Evolutionary conservation across 2,113 vertebrate genomes (phyloP).

Genomic region (Malurus melanocephalus): DNA sequence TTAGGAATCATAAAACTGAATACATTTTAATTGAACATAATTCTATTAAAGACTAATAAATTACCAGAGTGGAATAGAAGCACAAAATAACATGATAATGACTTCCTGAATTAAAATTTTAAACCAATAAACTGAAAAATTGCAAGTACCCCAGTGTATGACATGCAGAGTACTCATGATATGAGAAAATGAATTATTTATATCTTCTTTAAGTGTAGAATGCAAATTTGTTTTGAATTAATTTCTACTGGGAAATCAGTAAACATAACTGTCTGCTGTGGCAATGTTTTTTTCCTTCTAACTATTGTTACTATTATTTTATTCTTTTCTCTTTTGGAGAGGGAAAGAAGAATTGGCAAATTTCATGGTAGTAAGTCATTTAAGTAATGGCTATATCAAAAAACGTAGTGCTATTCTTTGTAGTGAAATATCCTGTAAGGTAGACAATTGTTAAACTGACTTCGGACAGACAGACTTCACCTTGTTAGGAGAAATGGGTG

Average conservation of each 20-base stretch:
- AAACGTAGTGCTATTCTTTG: slow-evolving; percentile 26
- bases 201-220: slow-evolving; percentile 84
- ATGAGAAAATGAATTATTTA: slow-evolving; percentile 88
- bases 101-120: slow-evolving; percentile 68
- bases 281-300: slow-evolving; percentile 45
- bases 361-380: background rate
- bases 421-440: background rate
- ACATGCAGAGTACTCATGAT: slow-evolving; percentile 73
- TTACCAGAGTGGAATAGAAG: slow-evolving; percentile 64
- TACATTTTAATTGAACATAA: slow-evolving; percentile 69
- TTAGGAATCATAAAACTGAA: slow-evolving; percentile 62
- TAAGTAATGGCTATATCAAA: slow-evolving; percentile 20
- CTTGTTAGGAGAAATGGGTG: background rate
- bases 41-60: slow-evolving; percentile 72
- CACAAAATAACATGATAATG: slow-evolving; percentile 64
- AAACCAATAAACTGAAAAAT: slow-evolving; percentile 70
- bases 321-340: slow-evolving; percentile 25
- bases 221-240: slow-evolving; percentile 81
- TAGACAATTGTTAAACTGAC: background rate
- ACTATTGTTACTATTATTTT: slow-evolving; percentile 63
- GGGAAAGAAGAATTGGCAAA: background rate
- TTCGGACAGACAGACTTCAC: background rate
- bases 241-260: slow-evolving; percentile 80
- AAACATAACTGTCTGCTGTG: slow-evolving; percentile 71
- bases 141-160: slow-evolving; percentile 79